phyloP scores from a whole-genome alignment of 2,113 vertebrate genomes.

The Hiodon tergisus region DNA sequence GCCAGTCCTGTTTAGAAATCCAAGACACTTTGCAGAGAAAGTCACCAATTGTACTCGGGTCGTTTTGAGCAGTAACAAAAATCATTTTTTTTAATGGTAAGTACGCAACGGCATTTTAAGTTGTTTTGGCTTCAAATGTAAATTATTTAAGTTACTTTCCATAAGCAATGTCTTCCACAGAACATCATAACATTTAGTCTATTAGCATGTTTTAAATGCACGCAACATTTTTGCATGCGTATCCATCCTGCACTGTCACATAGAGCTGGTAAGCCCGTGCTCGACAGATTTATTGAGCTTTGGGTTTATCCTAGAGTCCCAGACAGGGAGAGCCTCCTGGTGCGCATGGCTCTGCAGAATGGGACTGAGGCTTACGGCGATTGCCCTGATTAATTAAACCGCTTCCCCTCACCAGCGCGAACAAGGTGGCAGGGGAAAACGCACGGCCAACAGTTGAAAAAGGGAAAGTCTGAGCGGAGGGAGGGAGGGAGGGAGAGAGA shows the following conservation, averaged over 20 bases:
- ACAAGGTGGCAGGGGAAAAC: neutral
- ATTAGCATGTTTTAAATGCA: too few species aligned
- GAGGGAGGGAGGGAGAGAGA: neutral
- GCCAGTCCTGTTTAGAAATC: constrained; percentile 9
- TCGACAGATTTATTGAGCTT: neutral
- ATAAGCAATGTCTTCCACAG: too few species aligned
- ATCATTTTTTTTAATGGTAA: neutral
- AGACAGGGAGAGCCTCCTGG: neutral
- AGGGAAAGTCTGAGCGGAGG: neutral
- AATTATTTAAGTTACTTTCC: neutral
- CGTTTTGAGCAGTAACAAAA: neutral
- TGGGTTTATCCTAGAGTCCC: neutral
- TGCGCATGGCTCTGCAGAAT: neutral
- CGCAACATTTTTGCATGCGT: too few species aligned
- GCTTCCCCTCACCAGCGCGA: neutral
- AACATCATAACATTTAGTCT: too few species aligned
- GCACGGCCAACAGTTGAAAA: neutral
- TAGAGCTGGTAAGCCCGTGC: too few species aligned
- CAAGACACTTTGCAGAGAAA: neutral
- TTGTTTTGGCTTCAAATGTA: neutral
- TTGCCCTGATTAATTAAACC: constrained; percentile 18
- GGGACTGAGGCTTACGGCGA: neutral
- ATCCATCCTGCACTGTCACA: too few species aligned
- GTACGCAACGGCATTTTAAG: neutral
- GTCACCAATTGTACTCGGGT: neutral